Base-by-base conservation (phyloP, 2,797 vertebrate species). In the Silurus aristotelis region DNA sequence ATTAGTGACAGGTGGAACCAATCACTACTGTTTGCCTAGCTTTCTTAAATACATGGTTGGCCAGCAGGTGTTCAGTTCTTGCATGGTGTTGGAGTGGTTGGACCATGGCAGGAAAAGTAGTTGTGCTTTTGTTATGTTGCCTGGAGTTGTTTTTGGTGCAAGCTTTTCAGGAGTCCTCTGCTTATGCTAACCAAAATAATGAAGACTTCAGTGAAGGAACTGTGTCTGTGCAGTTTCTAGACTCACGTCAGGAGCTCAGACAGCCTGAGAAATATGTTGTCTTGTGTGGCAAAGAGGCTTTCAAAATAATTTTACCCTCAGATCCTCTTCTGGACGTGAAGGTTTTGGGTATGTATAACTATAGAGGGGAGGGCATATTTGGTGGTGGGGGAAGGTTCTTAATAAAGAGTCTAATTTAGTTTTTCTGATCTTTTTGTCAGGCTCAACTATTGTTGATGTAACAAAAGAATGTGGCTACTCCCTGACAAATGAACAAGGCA, bases 281-380 rank as follows among this genome's bases (percentile, higher is more conserved):
- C 17, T 75, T 48, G 25, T 89, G 89, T 83, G 56, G 55, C 43
- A 64, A 83, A 75, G 12, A 86, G 25, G 20, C 82, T n/a, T 71
- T 89, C 25, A 58, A 77, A 60, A 75, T 87, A 13, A 60, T 83
- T 46, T 84, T 86, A 19, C 89, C 84, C 13, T 61, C 68, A 22
- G 82, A 75, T 13, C 13, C 67, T 20, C 22, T 64, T 13, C n/a
- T 25, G 55, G 61, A 70, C 3, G 79, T 89, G 1, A 80, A 52
- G 1, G 27, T 86, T 46, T 66, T 88, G 52, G 87, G 89, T 89
- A 80, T 77, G 89, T 84, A 52, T 22, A 38, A 52, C 48, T 52
- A 52, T 52, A 52, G 6, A 52, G 48, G 48, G 48, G 10, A 52
- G 6, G 48, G 48, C 10, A 52, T 52, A 10, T 0, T 52, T 52